Conservation (phyloP, 2,888 invertebrate species). For the Plemyria rubiginata region DNA sequence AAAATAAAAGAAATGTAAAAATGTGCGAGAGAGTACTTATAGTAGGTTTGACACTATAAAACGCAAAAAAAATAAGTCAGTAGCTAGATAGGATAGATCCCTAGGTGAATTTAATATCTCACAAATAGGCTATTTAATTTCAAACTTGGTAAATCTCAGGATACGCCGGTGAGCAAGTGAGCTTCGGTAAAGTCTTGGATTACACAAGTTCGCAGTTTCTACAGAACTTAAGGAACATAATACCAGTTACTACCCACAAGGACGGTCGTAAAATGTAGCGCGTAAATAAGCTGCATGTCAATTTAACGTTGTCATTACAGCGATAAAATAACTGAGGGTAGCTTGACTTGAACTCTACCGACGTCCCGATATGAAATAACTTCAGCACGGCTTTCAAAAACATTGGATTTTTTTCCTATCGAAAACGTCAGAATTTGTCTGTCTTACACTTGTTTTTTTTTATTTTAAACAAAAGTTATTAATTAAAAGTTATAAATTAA, state of each 20-base stretch:
- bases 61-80: background rate
- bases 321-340: constrained; percentile 2
- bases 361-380: too few species aligned
- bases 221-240: constrained; percentile 36
- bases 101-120: constrained; percentile 17
- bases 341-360: too few species aligned
- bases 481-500: too few species aligned
- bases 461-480: too few species aligned
- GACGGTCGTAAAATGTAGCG: constrained; percentile 32
- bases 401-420: too few species aligned
- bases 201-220: constrained; percentile 25
- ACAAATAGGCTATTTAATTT: constrained; percentile 27
- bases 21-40: too few species aligned
- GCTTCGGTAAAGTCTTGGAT: constrained; percentile 25
- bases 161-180: constrained; percentile 24
- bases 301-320: constrained; percentile 34
- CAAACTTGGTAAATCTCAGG: constrained; percentile 28
- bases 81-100: background rate
- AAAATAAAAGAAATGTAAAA: too few species aligned
- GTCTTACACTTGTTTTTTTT: too few species aligned
- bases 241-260: constrained; percentile 33
- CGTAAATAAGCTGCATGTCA: constrained; percentile 36
- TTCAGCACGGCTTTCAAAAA: too few species aligned
- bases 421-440: too few species aligned
- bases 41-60: too few species aligned